These are phyloP conservation scores for Oxyruncus cristatus DNA, from an alignment of 2,113 vertebrate species.

Conservation along the genomic window DNA sequence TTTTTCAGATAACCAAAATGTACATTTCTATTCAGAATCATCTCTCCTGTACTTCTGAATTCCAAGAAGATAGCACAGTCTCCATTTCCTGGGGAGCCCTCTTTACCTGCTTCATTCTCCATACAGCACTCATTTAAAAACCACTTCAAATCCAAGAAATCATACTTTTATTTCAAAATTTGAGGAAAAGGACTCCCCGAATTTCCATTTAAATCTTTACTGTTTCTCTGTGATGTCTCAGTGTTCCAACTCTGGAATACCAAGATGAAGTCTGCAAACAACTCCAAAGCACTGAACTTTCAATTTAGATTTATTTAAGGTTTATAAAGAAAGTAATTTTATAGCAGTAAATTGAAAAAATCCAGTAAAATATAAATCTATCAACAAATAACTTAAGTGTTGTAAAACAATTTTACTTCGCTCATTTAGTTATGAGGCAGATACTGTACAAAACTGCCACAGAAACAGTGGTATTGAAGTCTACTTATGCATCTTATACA, in stretches of 20 bases:
- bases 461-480: constrained; percentile 15
- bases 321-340: constrained; percentile 25
- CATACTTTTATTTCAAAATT: neutral
- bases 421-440: constrained; percentile 18
- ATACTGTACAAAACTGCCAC: constrained; percentile 45
- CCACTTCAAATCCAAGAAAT: neutral
- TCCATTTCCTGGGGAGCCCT: neutral
- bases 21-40: neutral
- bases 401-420: constrained; percentile 17
- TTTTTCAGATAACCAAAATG: neutral
- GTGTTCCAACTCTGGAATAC: neutral
- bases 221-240: neutral
- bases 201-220: neutral
- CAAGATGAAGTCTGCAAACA: neutral
- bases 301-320: constrained; percentile 34
- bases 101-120: neutral
- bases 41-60: neutral
- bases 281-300: neutral
- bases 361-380: constrained; percentile 45
- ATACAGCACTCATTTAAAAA: neutral
- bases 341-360: constrained; percentile 44
- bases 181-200: neutral
- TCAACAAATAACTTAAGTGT: constrained; percentile 32
- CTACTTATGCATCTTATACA: neutral
- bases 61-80: neutral